Base-by-base conservation (phyloP, 2,113 vertebrate species). In the Aramus guarauna region DNA sequence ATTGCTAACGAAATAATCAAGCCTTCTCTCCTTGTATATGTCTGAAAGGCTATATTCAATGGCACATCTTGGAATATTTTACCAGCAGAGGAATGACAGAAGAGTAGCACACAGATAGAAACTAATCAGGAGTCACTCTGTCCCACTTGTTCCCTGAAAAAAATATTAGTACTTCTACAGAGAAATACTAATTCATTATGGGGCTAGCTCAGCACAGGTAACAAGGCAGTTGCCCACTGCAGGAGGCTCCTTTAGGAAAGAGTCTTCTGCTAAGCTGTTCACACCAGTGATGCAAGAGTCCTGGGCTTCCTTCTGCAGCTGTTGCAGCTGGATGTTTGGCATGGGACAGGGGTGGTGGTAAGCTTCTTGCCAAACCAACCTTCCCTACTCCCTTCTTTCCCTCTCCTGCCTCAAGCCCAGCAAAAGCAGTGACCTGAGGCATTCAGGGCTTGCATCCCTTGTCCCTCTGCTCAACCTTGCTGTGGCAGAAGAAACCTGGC, bases 201-300 rank as follows among this genome's bases (percentile, higher is more conserved):
- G 5, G 11, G 5, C 16, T 69, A 30, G 34, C 20, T 52, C 4
- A 4, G 50, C 27, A 71, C 11, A 50, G n/a, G 16, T 58, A 50
- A 53, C 0, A 1, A 69, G 23, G 5, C 6, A 34, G 64, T 32
- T 79, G 24, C 1, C 15, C 4, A n/a, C 9, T 5, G 6, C 24
- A 59, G n/a, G 71, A 63, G 10, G 55, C 5, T 66, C 6, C 15
- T 58, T 71, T 11, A 50, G 55, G 67, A 26, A 34, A 52, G 29
- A 15, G 12, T 18, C 26, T 36, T 72, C 26, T 37, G 50, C 39
- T 29, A 60, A 92, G 12, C 6, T 63, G 5, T 23, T 92, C 27
- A 32, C 22, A 4, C 10, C n/a, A n/a, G 21, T 23, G 24, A 30
- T 26, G 9, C 32, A 71, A 87, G 14, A 43, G 15, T 18, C 50